These are phyloP conservation scores for Mesocentrotus franciscanus DNA, from an alignment of 53 echinoderm and acorn worm species.

Conservation along the genomic window DNA sequence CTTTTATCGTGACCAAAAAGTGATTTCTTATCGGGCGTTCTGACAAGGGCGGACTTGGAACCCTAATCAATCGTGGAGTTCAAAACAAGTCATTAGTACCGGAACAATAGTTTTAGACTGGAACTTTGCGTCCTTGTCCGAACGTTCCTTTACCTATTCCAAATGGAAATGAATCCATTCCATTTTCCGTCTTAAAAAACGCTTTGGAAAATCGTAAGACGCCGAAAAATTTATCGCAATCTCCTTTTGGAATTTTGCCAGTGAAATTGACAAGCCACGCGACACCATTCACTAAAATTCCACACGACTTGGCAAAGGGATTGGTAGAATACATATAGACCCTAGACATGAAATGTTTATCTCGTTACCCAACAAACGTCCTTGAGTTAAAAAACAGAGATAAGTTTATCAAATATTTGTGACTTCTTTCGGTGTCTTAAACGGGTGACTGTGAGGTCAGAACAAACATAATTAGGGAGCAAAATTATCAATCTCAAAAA, in stretches of 20 bases:
- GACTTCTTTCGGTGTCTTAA: background rate
- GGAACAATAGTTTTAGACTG: background rate
- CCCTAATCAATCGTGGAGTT: background rate
- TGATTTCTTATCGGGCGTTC: background rate
- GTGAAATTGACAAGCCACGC: background rate
- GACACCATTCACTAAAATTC: background rate
- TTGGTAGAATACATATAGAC: background rate
- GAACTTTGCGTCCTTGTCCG: background rate
- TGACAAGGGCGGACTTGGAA: background rate
- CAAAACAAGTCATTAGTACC: background rate
- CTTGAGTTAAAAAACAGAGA: background rate
- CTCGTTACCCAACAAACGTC: background rate
- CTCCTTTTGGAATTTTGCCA: conserved; percentile 16
- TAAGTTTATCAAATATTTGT: conserved; percentile 26
- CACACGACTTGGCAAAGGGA: background rate
- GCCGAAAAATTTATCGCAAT: background rate
- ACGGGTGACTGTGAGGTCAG: background rate
- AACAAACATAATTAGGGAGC: background rate
- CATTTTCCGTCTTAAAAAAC: background rate
- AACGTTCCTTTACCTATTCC: background rate
- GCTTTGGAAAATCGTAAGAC: background rate
- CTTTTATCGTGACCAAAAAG: background rate
- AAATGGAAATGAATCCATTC: background rate
- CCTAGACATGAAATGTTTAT: background rate
- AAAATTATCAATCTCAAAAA: background rate